A percentile compares a stretch with the other conserved stretches of the same genome.
phyloP scores from a whole-genome alignment of 37 sponge, comb jelly and placozoan genomes.

The Agelas oroides region DNA sequence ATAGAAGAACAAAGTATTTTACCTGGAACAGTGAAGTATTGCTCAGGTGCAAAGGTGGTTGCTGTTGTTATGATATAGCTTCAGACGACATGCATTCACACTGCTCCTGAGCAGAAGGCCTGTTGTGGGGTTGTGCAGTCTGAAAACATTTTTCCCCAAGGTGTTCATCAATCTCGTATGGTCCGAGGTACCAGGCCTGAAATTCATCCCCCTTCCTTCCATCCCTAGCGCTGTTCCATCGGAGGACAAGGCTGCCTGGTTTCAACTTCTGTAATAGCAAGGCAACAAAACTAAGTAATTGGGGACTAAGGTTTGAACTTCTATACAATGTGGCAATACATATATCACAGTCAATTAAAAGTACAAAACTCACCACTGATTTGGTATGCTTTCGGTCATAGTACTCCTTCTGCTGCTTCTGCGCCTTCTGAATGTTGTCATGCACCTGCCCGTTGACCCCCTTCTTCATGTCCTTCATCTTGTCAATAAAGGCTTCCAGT shows the following conservation, averaged over 20 bases:
- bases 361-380: not conserved
- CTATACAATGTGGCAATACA: too few species aligned
- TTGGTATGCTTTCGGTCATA: constrained; percentile 24
- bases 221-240: constrained; percentile 27
- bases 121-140: constrained; percentile 32
- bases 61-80: constrained; percentile 15
- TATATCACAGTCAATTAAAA: too few species aligned
- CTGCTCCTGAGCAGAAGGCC: constrained; percentile 27
- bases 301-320: too few species aligned
- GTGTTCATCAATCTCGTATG: constrained; percentile 8
- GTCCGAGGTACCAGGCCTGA: constrained; percentile 20
- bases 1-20: too few species aligned
- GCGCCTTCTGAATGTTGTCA: constrained; percentile 23
- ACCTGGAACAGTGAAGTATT: too few species aligned
- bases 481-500: constrained; percentile 14
- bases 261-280: too few species aligned
- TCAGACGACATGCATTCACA: constrained; percentile 39
- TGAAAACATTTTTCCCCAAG: constrained; percentile 37
- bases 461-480: constrained; percentile 33
- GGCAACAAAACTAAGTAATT: too few species aligned
- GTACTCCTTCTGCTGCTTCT: constrained; percentile 7
- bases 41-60: too few species aligned
- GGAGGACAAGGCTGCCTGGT: constrained; percentile 16
- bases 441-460: constrained; percentile 3
- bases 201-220: constrained; percentile 52